phyloP scores from a whole-genome alignment of 2,113 vertebrate species.

The Psittacus erithacus region DNA sequence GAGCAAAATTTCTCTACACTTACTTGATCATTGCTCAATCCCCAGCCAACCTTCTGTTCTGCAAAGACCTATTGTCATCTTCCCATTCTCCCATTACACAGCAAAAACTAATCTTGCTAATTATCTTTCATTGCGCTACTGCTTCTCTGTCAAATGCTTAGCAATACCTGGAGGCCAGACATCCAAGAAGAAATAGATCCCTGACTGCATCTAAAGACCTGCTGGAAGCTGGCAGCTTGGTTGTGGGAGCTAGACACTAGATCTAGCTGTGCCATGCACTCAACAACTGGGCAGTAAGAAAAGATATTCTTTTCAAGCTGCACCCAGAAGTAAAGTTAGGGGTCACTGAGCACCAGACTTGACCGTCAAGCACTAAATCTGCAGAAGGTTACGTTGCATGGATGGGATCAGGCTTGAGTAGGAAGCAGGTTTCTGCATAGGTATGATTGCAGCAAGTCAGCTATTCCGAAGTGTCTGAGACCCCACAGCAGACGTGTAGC shows the following conservation, averaged over 20 bases:
- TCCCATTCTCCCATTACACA: neutral
- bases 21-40: neutral
- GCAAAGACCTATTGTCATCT: accelerated
- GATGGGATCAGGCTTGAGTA: neutral
- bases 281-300: neutral
- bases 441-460: too few relatives aligned
- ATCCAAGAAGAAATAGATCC: neutral
- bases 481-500: too few relatives aligned
- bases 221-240: neutral
- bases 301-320: neutral
- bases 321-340: neutral
- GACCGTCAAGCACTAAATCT: neutral
- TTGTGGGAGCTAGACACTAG: neutral
- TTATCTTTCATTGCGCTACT: neutral
- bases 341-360: neutral
- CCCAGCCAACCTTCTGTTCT: neutral
- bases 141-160: neutral
- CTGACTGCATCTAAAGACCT: too few relatives aligned
- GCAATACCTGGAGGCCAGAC: too few relatives aligned
- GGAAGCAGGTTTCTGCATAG: neutral
- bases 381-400: neutral
- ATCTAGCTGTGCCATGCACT: neutral
- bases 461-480: neutral
- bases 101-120: neutral
- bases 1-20: neutral